phyloP scores from a whole-genome alignment of 2,113 vertebrate genomes.

The Seriola quinqueradiata region DNA sequence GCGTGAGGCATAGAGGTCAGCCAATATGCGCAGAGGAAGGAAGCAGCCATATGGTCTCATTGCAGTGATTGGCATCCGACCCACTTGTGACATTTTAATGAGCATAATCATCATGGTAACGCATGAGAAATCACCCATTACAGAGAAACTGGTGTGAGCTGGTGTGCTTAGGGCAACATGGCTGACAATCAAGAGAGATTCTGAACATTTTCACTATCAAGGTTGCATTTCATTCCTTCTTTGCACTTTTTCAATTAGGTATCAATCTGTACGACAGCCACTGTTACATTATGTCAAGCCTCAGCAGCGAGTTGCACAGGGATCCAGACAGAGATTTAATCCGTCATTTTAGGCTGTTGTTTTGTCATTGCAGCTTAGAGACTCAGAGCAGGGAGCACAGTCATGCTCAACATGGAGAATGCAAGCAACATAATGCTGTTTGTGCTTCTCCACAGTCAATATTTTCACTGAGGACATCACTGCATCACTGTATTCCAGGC shows the following conservation, averaged over 20 bases:
- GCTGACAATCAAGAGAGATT: background rate
- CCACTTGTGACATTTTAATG: constrained; percentile 29
- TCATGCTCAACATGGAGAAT: constrained; percentile 17
- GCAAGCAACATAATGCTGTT: constrained; percentile 22
- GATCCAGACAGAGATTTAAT: background rate
- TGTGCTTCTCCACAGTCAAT: constrained; percentile 5
- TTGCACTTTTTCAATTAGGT: background rate
- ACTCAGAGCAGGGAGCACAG: constrained; percentile 21
- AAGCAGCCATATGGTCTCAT: constrained; percentile 62
- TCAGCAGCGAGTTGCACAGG: background rate
- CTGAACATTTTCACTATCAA: background rate
- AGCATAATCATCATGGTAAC: constrained; percentile 1
- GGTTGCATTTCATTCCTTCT: background rate
- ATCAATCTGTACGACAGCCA: background rate
- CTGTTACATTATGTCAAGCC: background rate
- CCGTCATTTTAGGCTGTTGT: constrained; percentile 20
- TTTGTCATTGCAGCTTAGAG: constrained; percentile 37
- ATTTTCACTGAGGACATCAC: constrained; percentile 1
- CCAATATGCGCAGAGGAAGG: constrained; percentile 14
- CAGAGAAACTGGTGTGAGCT: constrained; percentile 4
- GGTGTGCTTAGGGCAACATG: background rate
- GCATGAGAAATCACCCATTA: constrained; percentile 41
- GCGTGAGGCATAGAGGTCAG: constrained; percentile 52
- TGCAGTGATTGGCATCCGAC: constrained; percentile 21
- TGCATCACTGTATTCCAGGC: background rate